Evolutionary conservation across 2,113 vertebrate species (phyloP).

Genomic region (Phalacrocorax carbo): DNA sequence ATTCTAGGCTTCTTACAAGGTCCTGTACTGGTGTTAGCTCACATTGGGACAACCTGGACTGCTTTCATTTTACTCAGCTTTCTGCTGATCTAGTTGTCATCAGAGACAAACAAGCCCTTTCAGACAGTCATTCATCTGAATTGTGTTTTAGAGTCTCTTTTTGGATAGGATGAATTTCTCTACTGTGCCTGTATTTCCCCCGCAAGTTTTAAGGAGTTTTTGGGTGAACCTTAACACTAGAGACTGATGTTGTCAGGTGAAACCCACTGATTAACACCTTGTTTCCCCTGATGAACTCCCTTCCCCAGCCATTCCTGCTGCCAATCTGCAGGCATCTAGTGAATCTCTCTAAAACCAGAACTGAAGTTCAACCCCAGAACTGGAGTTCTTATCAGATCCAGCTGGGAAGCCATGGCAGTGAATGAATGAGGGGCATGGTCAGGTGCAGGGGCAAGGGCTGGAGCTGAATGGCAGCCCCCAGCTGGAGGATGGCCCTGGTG

Average conservation of each 20-base stretch:
- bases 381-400: neutral
- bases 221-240: neutral
- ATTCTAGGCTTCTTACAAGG: neutral
- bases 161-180: neutral
- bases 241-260: neutral
- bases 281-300: neutral
- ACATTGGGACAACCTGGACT: neutral
- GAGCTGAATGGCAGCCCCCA: neutral
- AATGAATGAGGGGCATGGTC: neutral
- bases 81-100: neutral
- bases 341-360: neutral
- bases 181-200: neutral
- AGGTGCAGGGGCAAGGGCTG: rapidly evolving
- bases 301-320: neutral
- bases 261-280: neutral
- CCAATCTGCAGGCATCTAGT: neutral
- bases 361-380: neutral
- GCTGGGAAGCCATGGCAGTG: neutral
- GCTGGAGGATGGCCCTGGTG: neutral
- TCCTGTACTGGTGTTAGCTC: neutral
- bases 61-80: neutral
- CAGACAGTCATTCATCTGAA: neutral
- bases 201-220: neutral
- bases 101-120: neutral
- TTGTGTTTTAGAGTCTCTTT: neutral